phyloP scores from a whole-genome alignment of 2,113 vertebrate genomes.

The Malurus alboscapulatus region DNA sequence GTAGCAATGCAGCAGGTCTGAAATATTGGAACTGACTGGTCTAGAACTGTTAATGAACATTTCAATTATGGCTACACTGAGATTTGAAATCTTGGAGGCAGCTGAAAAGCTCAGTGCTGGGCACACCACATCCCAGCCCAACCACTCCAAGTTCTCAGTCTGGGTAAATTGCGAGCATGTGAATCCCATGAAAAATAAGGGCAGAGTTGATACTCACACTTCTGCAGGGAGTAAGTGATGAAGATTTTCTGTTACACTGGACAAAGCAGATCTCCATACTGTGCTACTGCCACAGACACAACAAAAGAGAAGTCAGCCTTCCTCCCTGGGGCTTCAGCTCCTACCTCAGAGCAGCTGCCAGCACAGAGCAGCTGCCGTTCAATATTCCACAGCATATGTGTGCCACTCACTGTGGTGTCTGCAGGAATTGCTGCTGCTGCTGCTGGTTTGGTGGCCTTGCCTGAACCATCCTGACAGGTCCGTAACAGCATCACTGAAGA shows the following conservation, averaged over 20 bases:
- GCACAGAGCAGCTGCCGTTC: background rate
- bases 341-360: conserved; percentile 9
- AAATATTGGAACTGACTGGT: background rate
- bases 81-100: background rate
- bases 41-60: background rate
- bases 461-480: background rate
- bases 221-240: background rate
- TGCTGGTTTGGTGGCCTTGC: background rate
- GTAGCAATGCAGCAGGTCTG: background rate
- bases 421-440: background rate
- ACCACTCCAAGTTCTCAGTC: background rate
- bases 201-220: background rate
- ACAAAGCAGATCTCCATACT: background rate
- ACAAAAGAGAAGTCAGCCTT: background rate
- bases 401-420: rapidly evolving
- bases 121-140: background rate
- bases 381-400: background rate
- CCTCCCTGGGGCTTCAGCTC: background rate
- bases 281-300: background rate
- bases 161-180: background rate
- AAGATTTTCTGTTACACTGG: background rate
- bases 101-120: background rate
- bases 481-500: rapidly evolving
- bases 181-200: background rate
- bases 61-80: background rate